Base-by-base conservation (phyloP, 1,140 invertebrate genomes). In the Heliothis virescens region DNA sequence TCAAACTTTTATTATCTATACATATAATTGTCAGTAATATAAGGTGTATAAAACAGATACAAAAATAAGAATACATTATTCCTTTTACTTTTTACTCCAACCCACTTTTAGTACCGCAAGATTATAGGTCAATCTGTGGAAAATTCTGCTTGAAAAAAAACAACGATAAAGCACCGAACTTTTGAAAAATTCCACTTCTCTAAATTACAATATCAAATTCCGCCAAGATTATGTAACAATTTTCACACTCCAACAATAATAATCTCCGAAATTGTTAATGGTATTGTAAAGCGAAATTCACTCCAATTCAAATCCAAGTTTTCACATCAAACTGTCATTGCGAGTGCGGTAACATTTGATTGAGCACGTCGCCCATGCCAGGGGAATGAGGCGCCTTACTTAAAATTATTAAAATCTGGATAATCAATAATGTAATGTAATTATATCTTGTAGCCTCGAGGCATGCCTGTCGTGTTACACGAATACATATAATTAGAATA, bases 311-410 rank as follows among this genome's bases (percentile, higher is more conserved):
- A 60, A 63, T 63, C 41, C 34, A 63, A 63, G 29, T 63, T 63
- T 63, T 63, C 62, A 63, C 62, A 63, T 63, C 15, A 63, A 63
- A 47, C 62, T 63, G 29, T 63, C 62, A 16, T 63, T 34, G 13
- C n/a, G 62, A 47, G 62, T 9, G 41, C 62, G 62, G 34, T 9
- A 16, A 63, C 62, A 16, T 63, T 63, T 63, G 62, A 63, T 63
- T 63, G 62, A 63, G 34, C 34, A 63, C 62, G 29, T 47, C n/a
- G n/a, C 13, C 29, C 29, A n/a, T 41, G 15, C 26, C 60, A 9
- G 26, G 15, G 62, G 29, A 63, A n/a, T 34, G 26, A 29, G 13
- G n/a, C 26, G 7, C 10, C n/a, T 63, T 63, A 29, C 13, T 41
- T 47, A 41, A 41, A n/a, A 47, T 63, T 16, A 63, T 41, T 26